These are phyloP conservation scores for Halichondria panicea DNA, from an alignment of 37 sponge, comb jelly and placozoan species.

Conservation along the genomic window DNA sequence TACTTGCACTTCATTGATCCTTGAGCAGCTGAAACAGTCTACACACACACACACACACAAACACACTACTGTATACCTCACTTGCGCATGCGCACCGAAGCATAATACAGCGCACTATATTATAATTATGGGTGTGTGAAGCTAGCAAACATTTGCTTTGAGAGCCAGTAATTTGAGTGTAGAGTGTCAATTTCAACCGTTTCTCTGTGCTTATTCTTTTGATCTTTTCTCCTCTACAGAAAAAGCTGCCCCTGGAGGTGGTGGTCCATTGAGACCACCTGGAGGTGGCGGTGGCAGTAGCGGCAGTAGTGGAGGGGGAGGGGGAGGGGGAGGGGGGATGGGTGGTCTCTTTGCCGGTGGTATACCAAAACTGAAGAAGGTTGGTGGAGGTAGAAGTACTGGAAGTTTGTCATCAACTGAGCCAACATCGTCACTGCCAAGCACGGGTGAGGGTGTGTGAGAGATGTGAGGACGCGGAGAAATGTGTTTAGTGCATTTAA, in stretches of 20 bases:
- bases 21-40: too few species aligned
- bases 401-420: background rate
- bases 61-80: too few species aligned
- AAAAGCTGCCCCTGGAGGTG: conserved; percentile 37
- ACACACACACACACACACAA: too few species aligned
- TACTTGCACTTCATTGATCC: too few species aligned
- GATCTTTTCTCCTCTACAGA: background rate
- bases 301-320: conserved; percentile 68
- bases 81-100: too few species aligned
- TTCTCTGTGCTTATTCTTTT: background rate
- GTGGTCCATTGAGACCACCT: conserved; percentile 57
- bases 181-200: background rate
- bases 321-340: conserved; percentile 62
- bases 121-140: too few species aligned
- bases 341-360: conserved; percentile 92
- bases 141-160: too few species aligned
- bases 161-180: too few species aligned
- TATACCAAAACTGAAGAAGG: conserved; percentile 68
- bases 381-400: conserved; percentile 11
- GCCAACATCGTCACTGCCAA: background rate
- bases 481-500: too few species aligned
- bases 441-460: background rate
- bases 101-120: too few species aligned
- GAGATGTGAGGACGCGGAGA: too few species aligned
- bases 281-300: conserved; percentile 75